Percentiles rank a stretch among this genome's conserved stretches.
phyloP scores from a whole-genome alignment of 2,797 vertebrate species.

The Pseudochirops corinnae region DNA sequence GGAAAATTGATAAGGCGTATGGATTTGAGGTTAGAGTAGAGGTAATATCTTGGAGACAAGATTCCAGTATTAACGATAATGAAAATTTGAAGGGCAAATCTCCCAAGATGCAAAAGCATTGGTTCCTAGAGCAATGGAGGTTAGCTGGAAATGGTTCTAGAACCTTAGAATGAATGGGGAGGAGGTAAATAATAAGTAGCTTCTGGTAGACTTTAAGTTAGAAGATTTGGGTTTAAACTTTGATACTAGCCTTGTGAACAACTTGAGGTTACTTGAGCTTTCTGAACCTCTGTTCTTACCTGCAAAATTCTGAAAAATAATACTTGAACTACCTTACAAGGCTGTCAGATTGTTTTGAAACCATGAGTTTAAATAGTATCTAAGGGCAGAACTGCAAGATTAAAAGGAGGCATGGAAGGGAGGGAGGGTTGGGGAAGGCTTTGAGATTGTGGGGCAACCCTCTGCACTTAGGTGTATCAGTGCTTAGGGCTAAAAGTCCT shows the following conservation, averaged over 20 bases:
- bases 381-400: background rate
- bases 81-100: conserved; percentile 44
- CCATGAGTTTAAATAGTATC: background rate
- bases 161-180: conserved; percentile 28
- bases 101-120: conserved; percentile 23
- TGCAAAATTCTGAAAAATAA: background rate
- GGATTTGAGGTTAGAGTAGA: conserved; percentile 18
- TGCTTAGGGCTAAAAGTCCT: background rate
- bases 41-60: conserved; percentile 30
- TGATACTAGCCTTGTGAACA: background rate
- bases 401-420: conserved; percentile 28
- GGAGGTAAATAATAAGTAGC: background rate
- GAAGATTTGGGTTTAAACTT: background rate
- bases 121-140: conserved; percentile 33
- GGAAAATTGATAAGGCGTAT: conserved; percentile 35
- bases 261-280: background rate
- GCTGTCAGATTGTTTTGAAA: background rate
- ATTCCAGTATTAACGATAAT: conserved; percentile 29
- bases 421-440: background rate
- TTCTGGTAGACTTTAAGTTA: background rate
- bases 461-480: background rate
- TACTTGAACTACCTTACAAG: background rate
- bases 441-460: background rate
- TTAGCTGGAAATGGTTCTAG: conserved; percentile 31
- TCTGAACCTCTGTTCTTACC: background rate